Percentiles rank a stretch among this genome's conserved stretches.
Conservation (phyloP, 1,140 invertebrate genomes). For the Neodiprion pinetum region DNA sequence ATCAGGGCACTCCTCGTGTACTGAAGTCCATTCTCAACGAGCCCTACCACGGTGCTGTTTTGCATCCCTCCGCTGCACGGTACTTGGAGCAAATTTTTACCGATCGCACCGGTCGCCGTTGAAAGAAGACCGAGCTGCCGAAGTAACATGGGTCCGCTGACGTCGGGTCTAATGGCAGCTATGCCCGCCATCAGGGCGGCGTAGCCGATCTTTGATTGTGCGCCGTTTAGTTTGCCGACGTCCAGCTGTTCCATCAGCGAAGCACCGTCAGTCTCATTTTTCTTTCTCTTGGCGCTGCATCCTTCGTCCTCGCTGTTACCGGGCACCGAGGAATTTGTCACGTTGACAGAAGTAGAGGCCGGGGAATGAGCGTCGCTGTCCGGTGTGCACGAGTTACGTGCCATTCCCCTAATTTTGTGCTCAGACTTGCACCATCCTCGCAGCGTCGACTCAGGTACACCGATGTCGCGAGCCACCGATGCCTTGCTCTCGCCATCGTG, state of each 20-base stretch:
- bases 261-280: conserved; percentile 19
- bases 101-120: conserved; percentile 18
- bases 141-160: conserved; percentile 34
- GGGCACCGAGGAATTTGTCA: conserved; percentile 42
- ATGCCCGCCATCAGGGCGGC: conserved; percentile 36
- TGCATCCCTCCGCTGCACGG: conserved; percentile 21
- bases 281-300: conserved; percentile 35
- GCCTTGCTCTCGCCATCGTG: conserved; percentile 84
- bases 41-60: conserved; percentile 39
- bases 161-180: conserved; percentile 43
- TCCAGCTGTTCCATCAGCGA: conserved; percentile 17
- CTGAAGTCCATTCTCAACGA: conserved; percentile 54
- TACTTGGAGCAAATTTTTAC: conserved; percentile 35
- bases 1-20: conserved; percentile 40
- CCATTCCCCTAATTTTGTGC: conserved; percentile 76
- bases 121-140: conserved; percentile 41
- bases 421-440: conserved; percentile 87
- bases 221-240: conserved; percentile 6
- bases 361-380: conserved; percentile 60
- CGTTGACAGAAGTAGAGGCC: conserved; percentile 62
- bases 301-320: conserved; percentile 46
- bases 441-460: conserved; percentile 82
- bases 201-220: conserved; percentile 35
- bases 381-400: conserved; percentile 68
- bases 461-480: conserved; percentile 80